Base-by-base conservation (phyloP, 2,888 invertebrate species). In the Calameuta idolon region DNA sequence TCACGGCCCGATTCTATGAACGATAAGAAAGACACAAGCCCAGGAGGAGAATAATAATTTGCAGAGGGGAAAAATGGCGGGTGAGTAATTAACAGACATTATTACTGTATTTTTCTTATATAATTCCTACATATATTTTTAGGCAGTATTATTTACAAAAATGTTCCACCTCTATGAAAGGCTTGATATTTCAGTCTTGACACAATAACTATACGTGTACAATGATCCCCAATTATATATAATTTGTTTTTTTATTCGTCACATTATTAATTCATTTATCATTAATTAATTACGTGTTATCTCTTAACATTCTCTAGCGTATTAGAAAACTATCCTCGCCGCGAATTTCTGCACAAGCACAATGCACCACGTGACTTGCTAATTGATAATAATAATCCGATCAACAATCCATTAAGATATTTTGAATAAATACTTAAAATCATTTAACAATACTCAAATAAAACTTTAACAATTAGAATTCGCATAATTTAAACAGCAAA, bases 181-280 rank as follows among this genome's bases (percentile, higher is more conserved):
- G 89, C 88, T 89, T 88, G 84, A 87, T 87, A 87, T 87, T 84
- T 89, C 89, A 90, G 89, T 89, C 89, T 90, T 90, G 87, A 88
- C 85, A 88, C 86, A 88, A 88, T 87, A 86, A 83, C 79, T 86
- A 83, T 84, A 85, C 83, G 83, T 86, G 82, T 86, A 86, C 80
- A 79, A 81, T 81, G 82, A 81, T 82, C 79, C 78, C 76, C 75
- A 82, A 82, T 82, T 78, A 81, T 71, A 71, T 71, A 31, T 33
- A 33, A 69, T 33, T 71, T 40, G 15, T 40, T 55, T 55, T 9
- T 71, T 71, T 23, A 71, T 71, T 71, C 71, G 71, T 31, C 15
- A 71, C 11, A 71, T 69, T 69, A 69, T 69, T 69, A 69, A 69
- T 69, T 69, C 69, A 69, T 71, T 71, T 71, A 71, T 71, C 31